Base-by-base conservation (phyloP, 2,888 invertebrate species). In the Metacarcinus magister region DNA sequence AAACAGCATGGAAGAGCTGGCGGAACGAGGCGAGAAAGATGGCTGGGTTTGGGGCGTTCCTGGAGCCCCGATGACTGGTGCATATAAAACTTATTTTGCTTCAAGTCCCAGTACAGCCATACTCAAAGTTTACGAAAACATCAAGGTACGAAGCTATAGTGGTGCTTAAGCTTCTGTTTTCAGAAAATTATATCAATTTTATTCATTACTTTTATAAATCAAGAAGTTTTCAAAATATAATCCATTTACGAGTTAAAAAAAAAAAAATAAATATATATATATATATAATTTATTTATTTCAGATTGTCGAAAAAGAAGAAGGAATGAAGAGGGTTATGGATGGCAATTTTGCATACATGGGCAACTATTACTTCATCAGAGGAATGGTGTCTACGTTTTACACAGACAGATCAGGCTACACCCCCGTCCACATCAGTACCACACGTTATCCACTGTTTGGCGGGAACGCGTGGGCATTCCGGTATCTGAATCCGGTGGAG, bases 1-100 rank as follows among this genome's bases (percentile, higher is more conserved):
- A 23, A 87, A 87, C 87, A 87, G 16, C 39, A 39, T 87, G 39
- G 87, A 87, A 39, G 87, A 87, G 32, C 39, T 87, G 87, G 75
- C 75, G 28, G 39, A 32, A 19, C 87, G 32, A 2, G 16, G n/a
- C 0, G 3, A 3, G 87, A 23, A 10, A 13, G 16, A 39, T 10
- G 87, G 87, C 13, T 87, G 87, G 87, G 39, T 39, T 16, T 39
- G 32, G 87, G 39, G 87, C 28, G 10, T 75, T 4, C n/a, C 28
- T 10, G 28, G 28, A 75, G 75, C n/a, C n/a, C 75, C 75, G n/a
- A 75, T 75, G 75, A 75, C 75, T 2, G 75, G 75, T n/a, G 75
- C 75, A 28, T 28, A 28, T 28, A 75, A n/a, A 75, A n/a, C 75
- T 0, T 75, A n/a, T 23, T 75, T 75, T 75, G 75, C 75, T 28